Evolutionary conservation across 2,797 vertebrate species (phyloP), one percentile per base, ranked within the genome.

Genomic region (Euthynnus affinis): DNA sequence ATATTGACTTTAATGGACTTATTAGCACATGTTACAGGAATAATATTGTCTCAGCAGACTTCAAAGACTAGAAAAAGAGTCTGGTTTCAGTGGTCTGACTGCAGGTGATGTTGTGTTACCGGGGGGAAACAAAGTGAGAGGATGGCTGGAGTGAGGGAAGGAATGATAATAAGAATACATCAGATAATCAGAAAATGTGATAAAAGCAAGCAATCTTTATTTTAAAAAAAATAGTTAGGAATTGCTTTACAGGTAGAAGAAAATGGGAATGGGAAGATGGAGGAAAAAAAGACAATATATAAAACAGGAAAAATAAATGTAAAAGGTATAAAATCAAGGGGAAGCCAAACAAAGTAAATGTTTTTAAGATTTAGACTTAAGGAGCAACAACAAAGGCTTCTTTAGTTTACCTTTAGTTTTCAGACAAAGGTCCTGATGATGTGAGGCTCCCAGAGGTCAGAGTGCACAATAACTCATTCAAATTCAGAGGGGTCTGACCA

Each of bases 1-100:
- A 83, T 88, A 86, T 88, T 86, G 71, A 84, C 87, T 78, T 76
- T 71, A 80, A 89, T 85, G 82, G 78, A 88, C 78, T 85, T 84
- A 90, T 88, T 88, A 78, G 84, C 69, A 76, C 84, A 85, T 42
- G 65, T 81, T 70, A 56, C 83, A 87, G 86, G 62, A 76, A 89
- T 78, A 92, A 92, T 92, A 91, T 92, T 90, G 67, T 73, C 83
- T 87, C 86, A 78, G 72, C 71, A 77, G 72, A 90, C 84, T 89
- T 88, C 83, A 88, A 84, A 88, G 86, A 46, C 37, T 32, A 61
- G n/a, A 60, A 67, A 40, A 46, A 58, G 85, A 71, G 73, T 86
- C 74, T 2, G 40, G 57, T 83, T 87, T 78, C 81, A 64, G 59
- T 13, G 40, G 65, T 58, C 69, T 61, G 56, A 68, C 77, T 76